phyloP scores from a whole-genome alignment of 2,113 vertebrate species.

The Eptesicus fuscus region DNA sequence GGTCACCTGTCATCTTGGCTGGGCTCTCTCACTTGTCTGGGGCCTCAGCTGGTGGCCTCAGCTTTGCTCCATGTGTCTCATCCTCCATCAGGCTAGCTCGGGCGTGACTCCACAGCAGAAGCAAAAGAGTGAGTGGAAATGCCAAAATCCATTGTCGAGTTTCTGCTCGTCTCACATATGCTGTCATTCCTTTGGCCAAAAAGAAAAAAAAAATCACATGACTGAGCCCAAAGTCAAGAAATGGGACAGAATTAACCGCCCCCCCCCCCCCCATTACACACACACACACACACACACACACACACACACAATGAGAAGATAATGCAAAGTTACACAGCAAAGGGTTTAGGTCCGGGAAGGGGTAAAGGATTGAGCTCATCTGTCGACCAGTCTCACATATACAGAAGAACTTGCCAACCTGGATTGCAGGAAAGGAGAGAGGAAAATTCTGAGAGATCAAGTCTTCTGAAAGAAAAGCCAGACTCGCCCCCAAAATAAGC shows the following conservation, averaged over 20 bases:
- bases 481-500: background rate
- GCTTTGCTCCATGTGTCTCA: background rate
- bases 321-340: background rate
- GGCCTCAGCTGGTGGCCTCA: background rate
- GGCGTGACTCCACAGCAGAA: background rate
- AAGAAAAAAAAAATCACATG: background rate
- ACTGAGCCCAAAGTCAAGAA: background rate
- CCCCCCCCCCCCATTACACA: fast-evolving
- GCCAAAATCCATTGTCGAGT: background rate
- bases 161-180: background rate
- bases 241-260: background rate
- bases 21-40: background rate
- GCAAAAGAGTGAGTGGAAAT: background rate
- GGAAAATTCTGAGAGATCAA: background rate
- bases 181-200: background rate
- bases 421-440: background rate
- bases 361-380: background rate
- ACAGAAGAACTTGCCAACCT: background rate
- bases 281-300: background rate
- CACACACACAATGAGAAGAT: background rate
- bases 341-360: background rate
- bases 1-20: background rate
- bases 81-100: background rate
- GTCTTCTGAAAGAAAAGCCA: background rate
- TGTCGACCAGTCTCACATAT: background rate